These are phyloP conservation scores for Ylistrum balloti DNA, from an alignment of 1,140 invertebrate genomes.

Conservation along the genomic window DNA sequence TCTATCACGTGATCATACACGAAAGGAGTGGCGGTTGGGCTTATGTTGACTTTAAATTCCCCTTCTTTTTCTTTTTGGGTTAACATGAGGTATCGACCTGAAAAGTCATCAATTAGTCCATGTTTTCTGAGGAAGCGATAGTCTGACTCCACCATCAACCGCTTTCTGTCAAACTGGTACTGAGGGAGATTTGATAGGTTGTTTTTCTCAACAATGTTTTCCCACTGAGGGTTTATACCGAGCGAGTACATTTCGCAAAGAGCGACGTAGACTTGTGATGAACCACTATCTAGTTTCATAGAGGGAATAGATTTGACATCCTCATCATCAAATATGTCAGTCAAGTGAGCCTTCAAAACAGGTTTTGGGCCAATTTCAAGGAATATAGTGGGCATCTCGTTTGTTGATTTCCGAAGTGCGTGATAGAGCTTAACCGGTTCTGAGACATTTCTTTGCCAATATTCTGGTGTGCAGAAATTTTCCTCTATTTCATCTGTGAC, in stretches of 20 bases:
- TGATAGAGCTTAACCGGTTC: slow-evolving; percentile 65
- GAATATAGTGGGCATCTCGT: slow-evolving; percentile 59
- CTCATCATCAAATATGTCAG: slow-evolving; percentile 59
- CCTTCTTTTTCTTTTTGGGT: not conserved
- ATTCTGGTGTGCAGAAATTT: slow-evolving; percentile 43
- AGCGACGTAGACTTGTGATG: not conserved
- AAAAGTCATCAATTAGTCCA: slow-evolving; percentile 16
- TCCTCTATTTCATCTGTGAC: slow-evolving; percentile 50
- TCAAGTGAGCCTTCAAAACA: slow-evolving; percentile 64
- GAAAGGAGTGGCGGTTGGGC: slow-evolving; percentile 53
- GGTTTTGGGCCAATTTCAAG: slow-evolving; percentile 73
- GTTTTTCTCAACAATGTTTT: slow-evolving; percentile 45
- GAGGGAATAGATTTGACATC: slow-evolving; percentile 60
- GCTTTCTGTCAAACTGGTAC: not conserved
- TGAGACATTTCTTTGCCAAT: slow-evolving; percentile 69
- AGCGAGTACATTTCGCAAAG: slow-evolving; percentile 46
- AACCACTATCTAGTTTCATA: slow-evolving; percentile 65
- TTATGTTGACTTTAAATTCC: slow-evolving; percentile 54
- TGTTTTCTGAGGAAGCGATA: not conserved
- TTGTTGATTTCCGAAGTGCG: slow-evolving; percentile 59
- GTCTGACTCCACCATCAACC: slow-evolving; percentile 49
- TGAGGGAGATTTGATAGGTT: not conserved
- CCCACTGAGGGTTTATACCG: slow-evolving; percentile 52
- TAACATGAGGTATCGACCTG: slow-evolving; percentile 47
- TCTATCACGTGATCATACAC: slow-evolving; percentile 61